phyloP scores from a whole-genome alignment of 2,888 invertebrate species.

The Lepidocyrtoides sp. region DNA sequence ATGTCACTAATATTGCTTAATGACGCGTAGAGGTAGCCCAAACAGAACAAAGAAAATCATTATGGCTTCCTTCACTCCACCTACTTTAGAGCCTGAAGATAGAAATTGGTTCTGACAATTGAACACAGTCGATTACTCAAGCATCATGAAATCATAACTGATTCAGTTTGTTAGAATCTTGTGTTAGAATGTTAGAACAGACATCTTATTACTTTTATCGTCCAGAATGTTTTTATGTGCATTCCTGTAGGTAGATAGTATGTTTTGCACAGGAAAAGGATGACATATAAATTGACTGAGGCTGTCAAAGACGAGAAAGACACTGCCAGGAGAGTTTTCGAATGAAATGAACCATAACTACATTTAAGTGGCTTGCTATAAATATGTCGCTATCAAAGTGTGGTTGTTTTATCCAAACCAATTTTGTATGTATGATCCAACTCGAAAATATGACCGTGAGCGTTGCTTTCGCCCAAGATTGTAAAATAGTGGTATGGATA shows the following conservation, averaged over 20 bases:
- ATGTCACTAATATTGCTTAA: slow-evolving; percentile 6
- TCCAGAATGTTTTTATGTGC: too few species aligned
- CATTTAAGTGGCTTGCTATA: slow-evolving; percentile 44
- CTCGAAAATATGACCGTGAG: too few species aligned
- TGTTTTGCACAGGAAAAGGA: too few species aligned
- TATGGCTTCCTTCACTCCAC: neutral
- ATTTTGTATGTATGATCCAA: too few species aligned
- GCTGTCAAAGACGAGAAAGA: too few species aligned
- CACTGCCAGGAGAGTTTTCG: neutral
- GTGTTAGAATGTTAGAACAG: too few species aligned
- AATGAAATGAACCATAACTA: slow-evolving; percentile 47
- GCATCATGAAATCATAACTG: slow-evolving; percentile 3
- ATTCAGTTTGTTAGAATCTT: too few species aligned
- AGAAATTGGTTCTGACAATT: neutral
- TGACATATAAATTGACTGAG: too few species aligned
- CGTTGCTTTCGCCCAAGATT: too few species aligned
- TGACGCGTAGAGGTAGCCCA: neutral
- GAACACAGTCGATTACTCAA: neutral
- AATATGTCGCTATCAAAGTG: slow-evolving; percentile 55
- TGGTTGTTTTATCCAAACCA: neutral
- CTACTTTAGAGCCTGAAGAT: neutral
- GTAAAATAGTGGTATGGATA: too few species aligned
- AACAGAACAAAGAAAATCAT: slow-evolving; percentile 3
- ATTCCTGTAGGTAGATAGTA: too few species aligned
- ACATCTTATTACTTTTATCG: too few species aligned